Evolutionary conservation across 2,113 vertebrate genomes (phyloP).

Genomic region (Asarcornis scutulata): DNA sequence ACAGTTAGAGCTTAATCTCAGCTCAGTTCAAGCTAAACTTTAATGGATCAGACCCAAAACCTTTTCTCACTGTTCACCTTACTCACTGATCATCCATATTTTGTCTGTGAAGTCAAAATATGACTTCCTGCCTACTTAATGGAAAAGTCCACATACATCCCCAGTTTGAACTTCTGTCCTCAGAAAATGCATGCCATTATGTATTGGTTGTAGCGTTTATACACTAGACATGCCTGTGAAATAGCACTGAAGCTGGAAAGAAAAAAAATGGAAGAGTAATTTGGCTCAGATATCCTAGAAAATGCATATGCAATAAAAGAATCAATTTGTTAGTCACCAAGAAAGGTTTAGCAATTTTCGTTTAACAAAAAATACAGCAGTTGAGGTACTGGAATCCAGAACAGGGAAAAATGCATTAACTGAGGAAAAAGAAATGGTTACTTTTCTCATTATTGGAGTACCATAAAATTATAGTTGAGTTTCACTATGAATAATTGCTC

Average conservation of each 20-base stretch:
- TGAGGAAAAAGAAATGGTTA: background rate
- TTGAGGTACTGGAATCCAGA: background rate
- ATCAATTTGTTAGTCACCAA: background rate
- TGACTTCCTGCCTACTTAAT: background rate
- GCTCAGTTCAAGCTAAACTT: background rate
- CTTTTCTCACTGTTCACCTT: background rate
- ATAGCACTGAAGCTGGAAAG: background rate
- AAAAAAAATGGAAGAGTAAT: background rate
- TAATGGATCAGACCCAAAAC: rapidly evolving
- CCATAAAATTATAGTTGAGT: slow-evolving; percentile 15
- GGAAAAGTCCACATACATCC: background rate
- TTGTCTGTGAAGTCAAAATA: background rate
- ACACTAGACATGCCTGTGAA: background rate
- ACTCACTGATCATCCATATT: background rate
- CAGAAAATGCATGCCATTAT: background rate
- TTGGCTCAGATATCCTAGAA: background rate
- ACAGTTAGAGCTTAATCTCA: background rate
- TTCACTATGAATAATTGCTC: slow-evolving; percentile 37
- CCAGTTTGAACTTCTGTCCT: background rate
- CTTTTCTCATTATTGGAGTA: slow-evolving; percentile 17
- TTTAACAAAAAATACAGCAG: background rate
- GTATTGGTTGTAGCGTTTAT: background rate
- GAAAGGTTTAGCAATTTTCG: background rate
- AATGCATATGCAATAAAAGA: background rate
- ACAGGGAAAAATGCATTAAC: background rate